These are phyloP conservation scores for Sminthurides bifidus DNA, from an alignment of 1,140 invertebrate species.

Conservation along the genomic window DNA sequence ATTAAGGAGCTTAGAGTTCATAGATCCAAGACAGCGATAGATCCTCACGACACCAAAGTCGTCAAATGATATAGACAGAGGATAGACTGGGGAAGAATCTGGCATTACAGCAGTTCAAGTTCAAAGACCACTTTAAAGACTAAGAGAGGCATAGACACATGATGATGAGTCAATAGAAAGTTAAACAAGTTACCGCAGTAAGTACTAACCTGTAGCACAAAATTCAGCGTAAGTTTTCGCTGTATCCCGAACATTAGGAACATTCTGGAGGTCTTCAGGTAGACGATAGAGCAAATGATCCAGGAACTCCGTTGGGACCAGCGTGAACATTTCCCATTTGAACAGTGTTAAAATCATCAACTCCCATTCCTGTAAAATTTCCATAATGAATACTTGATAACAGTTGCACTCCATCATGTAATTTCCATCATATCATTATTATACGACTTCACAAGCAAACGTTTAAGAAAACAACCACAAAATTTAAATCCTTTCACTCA, in stretches of 20 bases:
- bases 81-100: neutral
- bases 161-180: too few relatives aligned
- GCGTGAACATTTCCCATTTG: constrained; percentile 68
- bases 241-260: constrained; percentile 53
- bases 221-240: constrained; percentile 67
- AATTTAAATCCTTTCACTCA: too few relatives aligned
- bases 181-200: neutral
- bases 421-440: neutral
- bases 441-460: neutral
- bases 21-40: too few relatives aligned
- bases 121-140: neutral
- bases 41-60: too few relatives aligned
- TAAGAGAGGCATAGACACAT: too few relatives aligned
- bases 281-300: constrained; percentile 56
- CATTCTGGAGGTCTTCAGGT: constrained; percentile 43
- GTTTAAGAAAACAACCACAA: neutral
- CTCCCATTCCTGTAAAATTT: constrained; percentile 60
- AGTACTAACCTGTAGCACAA: constrained; percentile 57
- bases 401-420: neutral
- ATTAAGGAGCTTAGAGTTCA: neutral
- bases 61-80: too few relatives aligned
- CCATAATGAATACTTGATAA: constrained; percentile 1
- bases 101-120: neutral
- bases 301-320: constrained; percentile 68
- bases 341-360: constrained; percentile 59